Base-by-base conservation (phyloP, 2,797 vertebrate species). In the Crocodylus rhombifer region DNA sequence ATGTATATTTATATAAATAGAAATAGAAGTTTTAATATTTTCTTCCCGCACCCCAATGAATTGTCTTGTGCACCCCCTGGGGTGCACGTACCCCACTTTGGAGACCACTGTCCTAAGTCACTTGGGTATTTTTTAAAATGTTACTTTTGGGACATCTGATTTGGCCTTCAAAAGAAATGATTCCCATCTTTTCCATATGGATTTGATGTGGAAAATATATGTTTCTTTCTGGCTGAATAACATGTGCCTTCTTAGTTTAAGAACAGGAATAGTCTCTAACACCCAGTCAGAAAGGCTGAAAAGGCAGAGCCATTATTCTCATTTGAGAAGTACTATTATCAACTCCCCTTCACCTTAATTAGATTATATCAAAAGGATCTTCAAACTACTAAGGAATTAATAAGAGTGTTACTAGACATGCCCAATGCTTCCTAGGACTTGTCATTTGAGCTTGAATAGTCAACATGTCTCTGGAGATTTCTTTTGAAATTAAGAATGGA, bases 381-480 rank as follows among this genome's bases (percentile, higher is more conserved):
- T 65, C 64, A 65, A 84, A 69, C 80, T 85, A 56, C 61, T 30
- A 26, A 69, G 56, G 91, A 92, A 21, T 20, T 23, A 62, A 36
- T 83, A 76, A 95, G 64, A 93, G 92, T 83, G 92, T 75, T 69
- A 90, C 82, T 75, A 85, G 1, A 4, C 2, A 63, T 26, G 42
- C 17, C 63, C 28, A 77, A 88, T 82, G 60, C 60, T 77, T 69
- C 90, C 63, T 83, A 21, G 62, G 92, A 79, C 67, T 81, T 89
- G 93, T 77, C 73, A 94, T 91, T 79, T 69, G 51, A 84, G 86
- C 65, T 92, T 79, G 12, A 79, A 88, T 16, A 80, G 74, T 58
- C 14, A 84, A n/a, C 71, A 71, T 74, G 88, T 79, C 84, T 91
- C 89, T 85, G 74, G 69, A 95, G 51, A 81, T 64, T 89, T 83